Evolutionary conservation across 2,113 vertebrate species (phyloP).

Genomic region (Columba livia): DNA sequence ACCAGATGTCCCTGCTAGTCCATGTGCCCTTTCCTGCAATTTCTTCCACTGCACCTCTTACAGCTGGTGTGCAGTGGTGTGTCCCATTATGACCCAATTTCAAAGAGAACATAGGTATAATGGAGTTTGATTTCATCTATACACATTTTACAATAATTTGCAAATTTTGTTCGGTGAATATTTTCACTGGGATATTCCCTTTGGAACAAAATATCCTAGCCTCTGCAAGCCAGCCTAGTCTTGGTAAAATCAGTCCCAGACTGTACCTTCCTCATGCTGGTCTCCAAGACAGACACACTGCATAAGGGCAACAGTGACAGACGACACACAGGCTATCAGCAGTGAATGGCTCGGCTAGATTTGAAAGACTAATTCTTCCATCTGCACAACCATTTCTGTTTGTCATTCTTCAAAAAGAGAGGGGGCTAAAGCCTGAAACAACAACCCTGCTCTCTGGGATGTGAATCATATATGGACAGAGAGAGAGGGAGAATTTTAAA

Average conservation of each 20-base stretch:
- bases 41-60: neutral
- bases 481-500: neutral
- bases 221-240: neutral
- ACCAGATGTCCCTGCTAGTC: neutral
- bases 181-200: neutral
- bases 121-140: neutral
- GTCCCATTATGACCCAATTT: neutral
- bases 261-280: neutral
- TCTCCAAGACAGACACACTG: neutral
- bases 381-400: neutral
- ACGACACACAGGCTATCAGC: neutral
- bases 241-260: neutral
- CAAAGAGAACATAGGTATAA: neutral
- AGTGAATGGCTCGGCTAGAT: neutral
- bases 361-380: neutral
- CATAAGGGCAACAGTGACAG: neutral
- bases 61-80: neutral
- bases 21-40: neutral
- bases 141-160: neutral
- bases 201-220: neutral
- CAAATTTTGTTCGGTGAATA: neutral
- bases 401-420: neutral
- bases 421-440: neutral
- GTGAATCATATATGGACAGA: rapidly evolving
- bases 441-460: rapidly evolving